Percentiles rank a stretch among this genome's conserved stretches.
These are phyloP conservation scores for Melanotaenia trifasciata DNA, from an alignment of 2,797 vertebrate genomes.

Conservation along the genomic window DNA sequence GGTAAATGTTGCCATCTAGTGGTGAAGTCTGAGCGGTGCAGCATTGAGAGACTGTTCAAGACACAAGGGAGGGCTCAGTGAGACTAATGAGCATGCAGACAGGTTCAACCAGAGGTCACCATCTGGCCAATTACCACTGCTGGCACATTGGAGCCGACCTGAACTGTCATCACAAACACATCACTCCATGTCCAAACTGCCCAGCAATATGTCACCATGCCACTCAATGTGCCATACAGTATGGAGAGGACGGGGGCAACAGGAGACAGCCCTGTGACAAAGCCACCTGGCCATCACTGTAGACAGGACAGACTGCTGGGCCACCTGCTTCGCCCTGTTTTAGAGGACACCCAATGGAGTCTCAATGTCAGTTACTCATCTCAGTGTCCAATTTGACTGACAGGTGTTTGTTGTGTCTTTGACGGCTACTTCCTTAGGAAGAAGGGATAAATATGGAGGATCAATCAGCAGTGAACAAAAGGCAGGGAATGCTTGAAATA, in stretches of 20 bases:
- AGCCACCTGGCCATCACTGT: slow-evolving; percentile 79
- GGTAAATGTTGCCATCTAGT: slow-evolving; percentile 87
- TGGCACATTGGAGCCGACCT: slow-evolving; percentile 90
- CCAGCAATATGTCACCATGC: slow-evolving; percentile 85
- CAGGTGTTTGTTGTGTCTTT: slow-evolving; percentile 64
- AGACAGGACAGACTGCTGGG: slow-evolving; percentile 73
- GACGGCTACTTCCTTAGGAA: slow-evolving; percentile 46
- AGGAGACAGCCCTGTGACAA: slow-evolving; percentile 78
- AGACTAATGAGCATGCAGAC: slow-evolving; percentile 91
- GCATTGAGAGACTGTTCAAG: slow-evolving; percentile 27
- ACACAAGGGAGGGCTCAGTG: slow-evolving; percentile 67
- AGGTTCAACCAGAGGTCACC: slow-evolving; percentile 93
- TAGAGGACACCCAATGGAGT: slow-evolving; percentile 73
- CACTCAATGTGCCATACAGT: slow-evolving; percentile 77
- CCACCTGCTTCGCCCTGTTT: slow-evolving; percentile 75
- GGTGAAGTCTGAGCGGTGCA: slow-evolving; percentile 24
- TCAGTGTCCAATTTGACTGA: slow-evolving; percentile 68
- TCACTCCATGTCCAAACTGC: slow-evolving; percentile 83
- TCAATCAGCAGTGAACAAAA: slow-evolving; percentile 42
- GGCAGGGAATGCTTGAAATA: slow-evolving; percentile 27
- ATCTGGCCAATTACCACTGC: slow-evolving; percentile 92
- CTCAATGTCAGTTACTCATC: slow-evolving; percentile 75
- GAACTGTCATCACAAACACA: slow-evolving; percentile 90
- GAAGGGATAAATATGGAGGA: slow-evolving; percentile 8
- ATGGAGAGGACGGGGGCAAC: slow-evolving; percentile 72